phyloP scores from a whole-genome alignment of 2,888 invertebrate species.

The Seira musarum region DNA sequence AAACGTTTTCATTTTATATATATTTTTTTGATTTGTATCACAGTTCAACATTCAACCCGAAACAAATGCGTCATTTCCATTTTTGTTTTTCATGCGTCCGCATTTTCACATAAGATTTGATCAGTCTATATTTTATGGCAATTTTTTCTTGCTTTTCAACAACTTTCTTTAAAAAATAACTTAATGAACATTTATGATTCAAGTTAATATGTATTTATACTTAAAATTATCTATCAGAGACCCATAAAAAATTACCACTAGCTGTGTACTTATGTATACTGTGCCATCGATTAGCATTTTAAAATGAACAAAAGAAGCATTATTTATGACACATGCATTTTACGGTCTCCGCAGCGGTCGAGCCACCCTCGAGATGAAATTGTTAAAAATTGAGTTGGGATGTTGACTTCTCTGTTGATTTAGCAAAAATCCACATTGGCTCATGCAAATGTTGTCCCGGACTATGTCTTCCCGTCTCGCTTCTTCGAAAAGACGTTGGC shows the following conservation, averaged over 20 bases:
- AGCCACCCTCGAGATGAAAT: constrained; percentile 12
- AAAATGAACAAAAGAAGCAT: neutral
- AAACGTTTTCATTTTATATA: too few relatives aligned
- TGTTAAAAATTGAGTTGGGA: constrained; percentile 47
- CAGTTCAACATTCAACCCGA: constrained; percentile 25
- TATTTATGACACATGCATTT: neutral
- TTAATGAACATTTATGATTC: constrained; percentile 13
- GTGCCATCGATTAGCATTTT: neutral
- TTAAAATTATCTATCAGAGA: neutral
- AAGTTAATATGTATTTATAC: neutral
- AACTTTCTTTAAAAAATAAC: constrained; percentile 20
- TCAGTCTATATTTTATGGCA: constrained; percentile 1
- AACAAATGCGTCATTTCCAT: too few relatives aligned
- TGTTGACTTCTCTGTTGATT: constrained; percentile 19
- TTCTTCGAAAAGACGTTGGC: constrained; percentile 85
- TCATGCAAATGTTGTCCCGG: constrained; percentile 90
- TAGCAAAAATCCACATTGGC: constrained; percentile 87
- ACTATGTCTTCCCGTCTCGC: constrained; percentile 87
- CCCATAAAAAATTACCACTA: neutral
- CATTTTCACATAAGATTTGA: neutral
- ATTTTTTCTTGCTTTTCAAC: neutral
- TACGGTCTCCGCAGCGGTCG: constrained; percentile 24
- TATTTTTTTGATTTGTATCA: constrained; percentile 6
- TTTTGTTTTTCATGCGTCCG: too few relatives aligned
- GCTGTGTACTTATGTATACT: too few relatives aligned